Evolutionary conservation across 2,113 vertebrate species (phyloP).

Genomic region (Varanus salvator): DNA sequence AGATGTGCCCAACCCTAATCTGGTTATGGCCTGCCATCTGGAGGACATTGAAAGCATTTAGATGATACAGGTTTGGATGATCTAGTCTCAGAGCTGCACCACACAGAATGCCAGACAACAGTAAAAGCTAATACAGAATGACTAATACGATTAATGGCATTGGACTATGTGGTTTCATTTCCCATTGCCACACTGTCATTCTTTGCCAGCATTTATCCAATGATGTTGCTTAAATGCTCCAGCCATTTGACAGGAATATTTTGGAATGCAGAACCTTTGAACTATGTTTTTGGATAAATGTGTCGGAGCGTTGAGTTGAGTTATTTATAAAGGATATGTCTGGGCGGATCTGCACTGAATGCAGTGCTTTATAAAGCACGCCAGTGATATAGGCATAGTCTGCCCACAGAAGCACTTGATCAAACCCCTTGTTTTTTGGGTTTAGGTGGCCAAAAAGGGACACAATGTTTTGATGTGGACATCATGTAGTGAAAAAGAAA

Average conservation of each 20-base stretch:
- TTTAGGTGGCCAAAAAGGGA: neutral
- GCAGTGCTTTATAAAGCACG: no score
- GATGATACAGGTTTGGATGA: neutral
- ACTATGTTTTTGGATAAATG: neutral
- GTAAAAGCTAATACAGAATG: neutral
- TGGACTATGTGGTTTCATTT: neutral
- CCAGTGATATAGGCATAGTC: neutral
- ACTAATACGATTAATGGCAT: neutral
- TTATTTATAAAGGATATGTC: neutral
- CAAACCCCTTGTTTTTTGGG: neutral
- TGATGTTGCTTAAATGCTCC: neutral
- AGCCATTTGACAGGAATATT: neutral
- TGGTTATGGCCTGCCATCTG: neutral
- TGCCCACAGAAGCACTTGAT: neutral
- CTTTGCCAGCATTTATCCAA: neutral
- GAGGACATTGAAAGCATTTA: neutral
- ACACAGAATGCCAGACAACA: neutral
- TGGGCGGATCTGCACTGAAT: neutral
- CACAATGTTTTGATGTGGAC: neutral
- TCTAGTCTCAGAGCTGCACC: no score
- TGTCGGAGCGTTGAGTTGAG: neutral
- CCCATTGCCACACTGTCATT: neutral
- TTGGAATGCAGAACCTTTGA: neutral
- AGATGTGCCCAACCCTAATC: no score
- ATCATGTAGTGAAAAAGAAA: neutral